Conservation (phyloP, 2,113 vertebrate genomes). For the Larimichthys polyactis region DNA sequence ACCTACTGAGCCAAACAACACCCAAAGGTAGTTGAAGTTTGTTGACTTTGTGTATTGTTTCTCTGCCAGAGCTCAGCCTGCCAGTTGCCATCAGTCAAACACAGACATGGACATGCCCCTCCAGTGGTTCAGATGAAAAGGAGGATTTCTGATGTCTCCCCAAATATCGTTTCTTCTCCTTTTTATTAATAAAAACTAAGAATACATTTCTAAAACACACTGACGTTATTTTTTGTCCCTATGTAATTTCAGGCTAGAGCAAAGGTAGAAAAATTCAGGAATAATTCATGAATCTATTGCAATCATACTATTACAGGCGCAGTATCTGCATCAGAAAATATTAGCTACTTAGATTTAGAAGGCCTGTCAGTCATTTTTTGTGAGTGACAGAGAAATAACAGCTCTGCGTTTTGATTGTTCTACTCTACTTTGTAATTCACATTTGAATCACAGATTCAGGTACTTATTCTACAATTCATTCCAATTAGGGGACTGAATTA, state of each 20-base stretch:
- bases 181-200: not conserved
- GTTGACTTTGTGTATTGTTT: not conserved
- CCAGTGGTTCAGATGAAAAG: not conserved
- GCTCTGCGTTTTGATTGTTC: not conserved
- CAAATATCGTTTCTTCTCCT: not conserved
- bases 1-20: too few relatives aligned
- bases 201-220: not conserved
- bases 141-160: not conserved
- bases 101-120: not conserved
- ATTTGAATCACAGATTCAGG: not conserved
- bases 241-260: not conserved
- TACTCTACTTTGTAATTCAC: not conserved
- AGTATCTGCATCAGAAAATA: not conserved
- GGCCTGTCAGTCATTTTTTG: not conserved
- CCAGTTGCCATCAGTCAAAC: not conserved
- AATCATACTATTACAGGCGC: not conserved
- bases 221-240: not conserved
- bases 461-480: not conserved
- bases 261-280: not conserved
- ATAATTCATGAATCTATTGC: not conserved
- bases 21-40: not conserved
- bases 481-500: not conserved
- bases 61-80: not conserved
- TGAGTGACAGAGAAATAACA: not conserved
- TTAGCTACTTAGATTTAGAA: not conserved